Evolutionary conservation across 2,797 vertebrate species (phyloP).

Genomic region (Sorex maritimensis): DNA sequence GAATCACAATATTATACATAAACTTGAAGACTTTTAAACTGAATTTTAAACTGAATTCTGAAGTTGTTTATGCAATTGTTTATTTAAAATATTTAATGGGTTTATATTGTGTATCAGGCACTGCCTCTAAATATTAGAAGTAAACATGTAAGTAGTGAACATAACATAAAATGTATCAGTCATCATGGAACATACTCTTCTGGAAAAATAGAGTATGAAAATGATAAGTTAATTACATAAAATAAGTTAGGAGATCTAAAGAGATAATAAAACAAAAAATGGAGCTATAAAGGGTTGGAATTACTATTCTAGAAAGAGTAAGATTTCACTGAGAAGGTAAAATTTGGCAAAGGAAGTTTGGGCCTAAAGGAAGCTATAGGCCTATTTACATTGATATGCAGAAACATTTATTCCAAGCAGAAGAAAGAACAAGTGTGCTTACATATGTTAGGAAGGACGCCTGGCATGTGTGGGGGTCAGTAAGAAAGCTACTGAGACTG

Average conservation of each 20-base stretch:
- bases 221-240: conserved; percentile 4
- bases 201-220: background rate
- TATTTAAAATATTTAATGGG: background rate
- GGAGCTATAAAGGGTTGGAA: background rate
- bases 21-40: background rate
- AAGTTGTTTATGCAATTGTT: background rate
- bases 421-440: background rate
- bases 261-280: background rate
- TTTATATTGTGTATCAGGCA: background rate
- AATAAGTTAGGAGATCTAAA: background rate
- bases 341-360: background rate
- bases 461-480: background rate
- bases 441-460: rapidly evolving
- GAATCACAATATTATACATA: background rate
- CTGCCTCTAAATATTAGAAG: conserved; percentile 32
- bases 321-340: conserved; percentile 26
- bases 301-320: background rate
- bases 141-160: background rate
- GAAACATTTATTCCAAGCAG: background rate
- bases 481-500: background rate
- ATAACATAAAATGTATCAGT: conserved; percentile 15
- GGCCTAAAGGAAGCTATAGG: background rate
- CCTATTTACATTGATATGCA: background rate
- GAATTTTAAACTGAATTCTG: background rate
- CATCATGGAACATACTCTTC: background rate